A percentile compares a stretch with the other conserved stretches of the same genome.
These are phyloP conservation scores for Drosophila nannoptera DNA, from an alignment of 1,140 invertebrate genomes.

Conservation along the genomic window DNA sequence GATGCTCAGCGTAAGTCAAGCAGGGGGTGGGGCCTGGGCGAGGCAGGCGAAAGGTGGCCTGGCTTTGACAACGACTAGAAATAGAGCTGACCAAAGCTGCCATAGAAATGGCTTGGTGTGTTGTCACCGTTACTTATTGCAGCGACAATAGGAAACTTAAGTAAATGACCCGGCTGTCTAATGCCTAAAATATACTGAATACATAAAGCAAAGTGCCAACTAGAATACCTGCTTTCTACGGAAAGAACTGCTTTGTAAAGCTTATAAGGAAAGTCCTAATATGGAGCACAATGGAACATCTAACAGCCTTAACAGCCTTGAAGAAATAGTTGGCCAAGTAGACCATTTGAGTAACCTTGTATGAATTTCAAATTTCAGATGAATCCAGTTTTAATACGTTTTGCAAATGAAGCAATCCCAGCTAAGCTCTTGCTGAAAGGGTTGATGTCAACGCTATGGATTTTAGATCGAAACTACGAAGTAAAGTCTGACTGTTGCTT, in stretches of 20 bases:
- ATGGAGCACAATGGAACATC: background rate
- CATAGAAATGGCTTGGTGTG: conserved; percentile 39
- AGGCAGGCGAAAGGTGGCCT: background rate
- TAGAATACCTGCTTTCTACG: background rate
- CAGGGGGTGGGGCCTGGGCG: background rate
- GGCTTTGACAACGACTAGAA: conserved; percentile 18
- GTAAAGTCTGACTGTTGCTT: background rate
- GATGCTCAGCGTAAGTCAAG: conserved; percentile 6
- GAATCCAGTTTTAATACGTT: too few relatives aligned
- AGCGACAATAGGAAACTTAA: conserved; percentile 10
- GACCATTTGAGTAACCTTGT: background rate
- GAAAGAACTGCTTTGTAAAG: conserved; percentile 6
- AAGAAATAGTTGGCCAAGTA: background rate
- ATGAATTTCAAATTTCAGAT: background rate
- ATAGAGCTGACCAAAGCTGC: conserved; percentile 43
- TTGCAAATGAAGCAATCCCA: too few relatives aligned
- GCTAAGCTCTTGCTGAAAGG: too few relatives aligned
- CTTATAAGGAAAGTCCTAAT: background rate
- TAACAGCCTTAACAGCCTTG: background rate
- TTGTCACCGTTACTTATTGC: conserved; percentile 25
- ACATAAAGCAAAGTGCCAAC: conserved; percentile 2
- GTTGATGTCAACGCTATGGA: too few relatives aligned
- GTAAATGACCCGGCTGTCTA: conserved; percentile 4
- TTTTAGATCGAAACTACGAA: too few relatives aligned
- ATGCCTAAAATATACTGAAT: conserved; percentile 4